phyloP scores from a whole-genome alignment of 2,797 vertebrate species.

The Glossophaga mutica region DNA sequence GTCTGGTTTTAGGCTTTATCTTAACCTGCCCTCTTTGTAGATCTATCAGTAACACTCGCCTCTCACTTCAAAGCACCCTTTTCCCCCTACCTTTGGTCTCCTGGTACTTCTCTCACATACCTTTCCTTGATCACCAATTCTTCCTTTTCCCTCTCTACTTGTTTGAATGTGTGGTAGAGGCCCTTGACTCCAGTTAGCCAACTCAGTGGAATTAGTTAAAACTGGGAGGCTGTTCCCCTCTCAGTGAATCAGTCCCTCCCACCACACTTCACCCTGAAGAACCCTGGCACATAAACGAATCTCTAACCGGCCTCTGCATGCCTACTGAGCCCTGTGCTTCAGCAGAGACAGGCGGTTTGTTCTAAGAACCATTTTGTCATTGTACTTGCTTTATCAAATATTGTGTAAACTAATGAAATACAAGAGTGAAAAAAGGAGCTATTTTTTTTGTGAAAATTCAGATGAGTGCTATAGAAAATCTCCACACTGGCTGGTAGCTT shows the following conservation, averaged over 20 bases:
- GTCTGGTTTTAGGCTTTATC: background rate
- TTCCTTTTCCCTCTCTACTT: background rate
- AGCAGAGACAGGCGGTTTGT: background rate
- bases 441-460: slow-evolving; percentile 40
- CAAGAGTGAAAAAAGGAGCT: background rate
- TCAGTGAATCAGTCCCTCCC: background rate
- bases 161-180: background rate
- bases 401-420: background rate
- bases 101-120: background rate
- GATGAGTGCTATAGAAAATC: background rate
- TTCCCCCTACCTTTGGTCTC: background rate
- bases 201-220: background rate
- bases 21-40: background rate
- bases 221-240: background rate
- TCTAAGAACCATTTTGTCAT: background rate
- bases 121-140: background rate
- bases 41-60: background rate
- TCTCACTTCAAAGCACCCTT: background rate
- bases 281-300: background rate
- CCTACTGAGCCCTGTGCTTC: background rate
- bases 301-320: background rate
- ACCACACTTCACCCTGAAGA: background rate
- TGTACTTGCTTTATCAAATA: background rate
- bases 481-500: background rate
- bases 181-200: background rate